Base-by-base conservation (phyloP, 2,113 vertebrate genomes). In the Macquaria australasica region DNA sequence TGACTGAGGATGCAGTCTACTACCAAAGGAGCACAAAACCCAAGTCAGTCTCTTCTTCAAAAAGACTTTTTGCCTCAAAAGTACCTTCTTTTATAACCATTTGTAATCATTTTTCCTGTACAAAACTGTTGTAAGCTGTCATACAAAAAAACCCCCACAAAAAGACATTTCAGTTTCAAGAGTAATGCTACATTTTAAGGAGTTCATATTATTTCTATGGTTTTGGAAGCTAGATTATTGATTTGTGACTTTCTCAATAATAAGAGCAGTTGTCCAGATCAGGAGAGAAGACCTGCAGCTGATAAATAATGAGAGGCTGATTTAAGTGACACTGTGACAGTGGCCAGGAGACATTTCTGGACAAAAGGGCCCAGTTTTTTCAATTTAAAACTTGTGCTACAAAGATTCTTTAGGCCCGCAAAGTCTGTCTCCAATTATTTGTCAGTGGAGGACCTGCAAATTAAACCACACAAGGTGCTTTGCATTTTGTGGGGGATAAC, bases 11-110 rank as follows among this genome's bases (percentile, higher is more conserved):
- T 89, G 81, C 83, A 87, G 89, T 94, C 89, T 89, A 92, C 86
- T 85, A 94, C 93, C 93, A 95, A 93, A 95, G 93, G 91, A 94
- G 94, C 94, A 92, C 89, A 93, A 93, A 89, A 81, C 87, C 83
- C 91, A 90, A 88, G 90, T 91, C 89, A 70, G 86, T 81, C 79
- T 88, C 83, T 91, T 92, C 81, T 88, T 84, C 83, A 85, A 73
- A 83, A 90, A 94, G 86, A 93, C 91, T 67, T 88, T 90, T 90
- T 84, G 81, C 88, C 83, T 92, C 79, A 79, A 81, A 88, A 69
- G 79, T 89, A 90, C 78, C 79, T 92, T 92, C 60, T 93, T 91
- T 91, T 94, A 80, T 92, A 92, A 89, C 84, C 89, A 90, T 91
- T 94, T 94, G 78, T 88, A 88, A 85, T 84, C 79, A 60, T 88